A percentile compares a stretch with the other conserved stretches of the same genome.
These are phyloP conservation scores for Panulirus ornatus DNA, from an alignment of 1,140 invertebrate species.

Conservation along the genomic window DNA sequence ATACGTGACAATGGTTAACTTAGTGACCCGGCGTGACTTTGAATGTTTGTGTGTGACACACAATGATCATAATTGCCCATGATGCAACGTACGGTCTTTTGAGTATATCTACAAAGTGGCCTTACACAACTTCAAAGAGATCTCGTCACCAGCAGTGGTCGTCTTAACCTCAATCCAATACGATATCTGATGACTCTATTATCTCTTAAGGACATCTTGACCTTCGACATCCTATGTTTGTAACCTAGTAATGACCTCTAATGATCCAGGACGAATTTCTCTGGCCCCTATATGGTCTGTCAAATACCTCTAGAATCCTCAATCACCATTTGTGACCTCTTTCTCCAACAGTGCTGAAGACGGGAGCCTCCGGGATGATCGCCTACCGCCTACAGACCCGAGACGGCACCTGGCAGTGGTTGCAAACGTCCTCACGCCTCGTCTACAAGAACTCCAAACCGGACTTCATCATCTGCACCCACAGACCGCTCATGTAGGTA, in stretches of 20 bases:
- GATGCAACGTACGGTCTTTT: no score
- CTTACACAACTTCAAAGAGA: no score
- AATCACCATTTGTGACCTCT: background rate
- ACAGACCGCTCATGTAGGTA: constrained; percentile 97
- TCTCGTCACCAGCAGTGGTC: no score
- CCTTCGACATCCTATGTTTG: no score
- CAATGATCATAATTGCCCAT: background rate
- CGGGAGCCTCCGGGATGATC: constrained; percentile 98
- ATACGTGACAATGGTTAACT: no score
- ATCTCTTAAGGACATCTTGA: no score
- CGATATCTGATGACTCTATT: no score
- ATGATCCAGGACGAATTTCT: no score
- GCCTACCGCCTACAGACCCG: constrained; percentile 97
- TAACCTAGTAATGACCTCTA: no score
- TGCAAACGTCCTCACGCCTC: constrained; percentile 97
- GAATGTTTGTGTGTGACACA: background rate
- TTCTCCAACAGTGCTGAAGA: constrained; percentile 93
- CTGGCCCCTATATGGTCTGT: background rate
- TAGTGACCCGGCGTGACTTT: no score
- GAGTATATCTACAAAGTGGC: no score
- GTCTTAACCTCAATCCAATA: no score
- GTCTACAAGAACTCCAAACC: constrained; percentile 99
- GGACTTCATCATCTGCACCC: constrained; percentile 98
- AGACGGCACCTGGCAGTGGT: constrained; percentile 97
- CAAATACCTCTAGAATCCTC: background rate